Conservation (phyloP, 1,140 invertebrate genomes). For the Geopemphigus sp. region DNA sequence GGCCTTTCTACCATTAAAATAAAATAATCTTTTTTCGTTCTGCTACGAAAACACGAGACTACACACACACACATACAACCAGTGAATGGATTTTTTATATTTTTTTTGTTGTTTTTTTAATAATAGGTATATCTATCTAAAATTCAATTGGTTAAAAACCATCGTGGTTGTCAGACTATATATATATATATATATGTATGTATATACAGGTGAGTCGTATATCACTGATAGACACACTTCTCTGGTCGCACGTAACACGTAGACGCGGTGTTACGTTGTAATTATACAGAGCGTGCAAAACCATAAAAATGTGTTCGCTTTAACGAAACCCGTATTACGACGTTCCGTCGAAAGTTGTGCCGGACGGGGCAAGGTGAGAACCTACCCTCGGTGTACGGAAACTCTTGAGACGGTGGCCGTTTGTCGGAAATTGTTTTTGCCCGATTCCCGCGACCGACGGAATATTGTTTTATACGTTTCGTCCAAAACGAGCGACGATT, state of each 20-base stretch:
- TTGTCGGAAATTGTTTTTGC: too few species aligned
- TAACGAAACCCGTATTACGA: too few species aligned
- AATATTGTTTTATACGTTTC: too few species aligned
- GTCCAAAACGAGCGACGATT: too few species aligned
- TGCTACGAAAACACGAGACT: slow-evolving; percentile 27
- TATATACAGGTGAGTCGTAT: background rate
- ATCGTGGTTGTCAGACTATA: background rate
- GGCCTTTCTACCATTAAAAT: slow-evolving; percentile 49
- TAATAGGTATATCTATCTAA: slow-evolving; percentile 19
- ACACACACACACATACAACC: background rate
- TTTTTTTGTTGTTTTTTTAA: slow-evolving; percentile 7
- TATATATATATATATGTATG: background rate
- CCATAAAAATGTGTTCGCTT: too few species aligned
- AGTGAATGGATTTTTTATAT: slow-evolving; percentile 11
- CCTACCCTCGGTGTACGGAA: too few species aligned
- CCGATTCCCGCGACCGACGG: too few species aligned
- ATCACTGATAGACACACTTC: background rate
- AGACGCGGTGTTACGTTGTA: background rate
- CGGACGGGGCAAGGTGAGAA: too few species aligned
- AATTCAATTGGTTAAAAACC: slow-evolving; percentile 13
- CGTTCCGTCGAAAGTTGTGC: too few species aligned
- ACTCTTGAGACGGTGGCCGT: too few species aligned
- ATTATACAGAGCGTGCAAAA: background rate
- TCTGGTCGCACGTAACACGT: background rate
- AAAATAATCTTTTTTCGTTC: slow-evolving; percentile 42